Conservation (phyloP, 2,888 invertebrate species). For the Buathra laborator region DNA sequence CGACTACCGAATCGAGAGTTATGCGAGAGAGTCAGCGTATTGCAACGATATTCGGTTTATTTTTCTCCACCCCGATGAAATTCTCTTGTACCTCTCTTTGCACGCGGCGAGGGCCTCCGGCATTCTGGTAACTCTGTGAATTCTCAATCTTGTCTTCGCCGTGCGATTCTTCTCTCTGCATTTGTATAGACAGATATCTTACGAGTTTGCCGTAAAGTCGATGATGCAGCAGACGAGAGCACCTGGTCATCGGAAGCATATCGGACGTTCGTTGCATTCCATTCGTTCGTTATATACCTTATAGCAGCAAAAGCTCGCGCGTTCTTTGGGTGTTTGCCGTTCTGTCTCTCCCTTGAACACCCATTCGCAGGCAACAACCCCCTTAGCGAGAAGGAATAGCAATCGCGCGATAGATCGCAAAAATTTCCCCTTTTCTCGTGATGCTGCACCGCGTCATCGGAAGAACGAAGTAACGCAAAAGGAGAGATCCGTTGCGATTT, state of each 20-base stretch:
- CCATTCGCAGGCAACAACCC: no score
- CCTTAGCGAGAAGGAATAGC: no score
- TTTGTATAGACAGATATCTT: neutral
- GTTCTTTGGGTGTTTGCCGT: neutral
- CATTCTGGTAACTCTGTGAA: conserved; percentile 19
- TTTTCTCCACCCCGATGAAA: conserved; percentile 25
- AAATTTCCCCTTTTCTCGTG: no score
- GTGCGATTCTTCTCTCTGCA: neutral
- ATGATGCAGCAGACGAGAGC: neutral
- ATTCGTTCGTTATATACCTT: neutral
- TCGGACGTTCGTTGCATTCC: neutral
- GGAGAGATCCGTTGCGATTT: neutral
- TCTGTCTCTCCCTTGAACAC: neutral
- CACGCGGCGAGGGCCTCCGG: neutral
- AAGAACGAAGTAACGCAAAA: no score
- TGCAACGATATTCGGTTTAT: conserved; percentile 61
- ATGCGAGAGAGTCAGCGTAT: conserved; percentile 37
- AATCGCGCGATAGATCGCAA: no score
- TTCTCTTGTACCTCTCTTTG: conserved; percentile 1
- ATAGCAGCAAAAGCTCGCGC: conserved; percentile 6
- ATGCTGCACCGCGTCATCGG: no score
- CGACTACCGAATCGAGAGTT: conserved; percentile 61
- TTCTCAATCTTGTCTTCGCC: conserved; percentile 33
- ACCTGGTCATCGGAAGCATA: neutral
- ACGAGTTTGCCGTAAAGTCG: neutral